Conservation (phyloP, 2,797 vertebrate species). For the Threskiornis aethiopicus region DNA sequence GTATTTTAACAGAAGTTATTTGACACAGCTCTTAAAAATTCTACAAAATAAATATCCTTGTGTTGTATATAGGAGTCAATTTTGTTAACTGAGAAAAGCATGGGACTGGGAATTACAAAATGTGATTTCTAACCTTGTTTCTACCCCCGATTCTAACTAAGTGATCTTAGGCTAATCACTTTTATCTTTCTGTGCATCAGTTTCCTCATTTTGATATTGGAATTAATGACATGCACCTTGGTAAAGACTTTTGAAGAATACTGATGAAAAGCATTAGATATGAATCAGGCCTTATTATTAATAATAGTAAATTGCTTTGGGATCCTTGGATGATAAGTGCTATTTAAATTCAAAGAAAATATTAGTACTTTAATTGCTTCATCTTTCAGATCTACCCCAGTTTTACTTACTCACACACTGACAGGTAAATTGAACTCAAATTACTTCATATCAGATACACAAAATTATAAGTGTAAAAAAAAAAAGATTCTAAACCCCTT, state of each 20-base stretch:
- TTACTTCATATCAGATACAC: slow-evolving; percentile 7
- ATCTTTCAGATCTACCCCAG: slow-evolving; percentile 39
- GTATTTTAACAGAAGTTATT: neutral
- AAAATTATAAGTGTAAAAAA: neutral
- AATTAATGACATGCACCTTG: slow-evolving; percentile 35
- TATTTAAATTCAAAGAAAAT: slow-evolving; percentile 51
- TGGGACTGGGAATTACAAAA: neutral
- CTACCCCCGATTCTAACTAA: neutral
- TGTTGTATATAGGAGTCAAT: neutral
- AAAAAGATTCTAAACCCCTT: neutral
- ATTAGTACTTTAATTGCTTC: slow-evolving; percentile 57
- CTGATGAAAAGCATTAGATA: slow-evolving; percentile 56
- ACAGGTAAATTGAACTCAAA: slow-evolving; percentile 32
- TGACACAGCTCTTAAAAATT: neutral
- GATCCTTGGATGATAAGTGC: slow-evolving; percentile 17
- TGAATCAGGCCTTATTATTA: slow-evolving; percentile 52
- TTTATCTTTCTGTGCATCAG: slow-evolving; percentile 35
- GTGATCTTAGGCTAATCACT: slow-evolving; percentile 12
- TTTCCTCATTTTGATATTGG: slow-evolving; percentile 42
- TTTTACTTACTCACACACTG: slow-evolving; percentile 10
- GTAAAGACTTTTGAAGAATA: slow-evolving; percentile 45
- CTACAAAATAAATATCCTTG: slow-evolving; percentile 21
- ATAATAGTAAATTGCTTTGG: slow-evolving; percentile 60
- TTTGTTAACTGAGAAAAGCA: neutral
- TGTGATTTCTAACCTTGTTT: slow-evolving; percentile 4